Evolutionary conservation across 30 jellyfish, hydroid and myxozoan species (phyloP), one percentile per base, ranked within the genome.

Genomic region (Hydractinia symbiolongicarpus): DNA sequence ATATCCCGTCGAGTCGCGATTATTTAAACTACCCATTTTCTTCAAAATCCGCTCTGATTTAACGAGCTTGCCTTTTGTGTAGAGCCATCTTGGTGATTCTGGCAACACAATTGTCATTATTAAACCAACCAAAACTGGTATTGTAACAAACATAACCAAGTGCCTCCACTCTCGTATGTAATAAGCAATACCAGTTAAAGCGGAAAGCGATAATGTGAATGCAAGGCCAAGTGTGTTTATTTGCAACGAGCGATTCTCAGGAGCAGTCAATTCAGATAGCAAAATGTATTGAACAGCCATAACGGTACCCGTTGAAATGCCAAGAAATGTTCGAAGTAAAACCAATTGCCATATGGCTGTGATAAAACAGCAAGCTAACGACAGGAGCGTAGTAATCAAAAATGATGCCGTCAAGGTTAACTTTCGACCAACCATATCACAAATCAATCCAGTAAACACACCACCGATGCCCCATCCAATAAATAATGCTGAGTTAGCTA

Each of bases 401-500:
- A n/a, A 71, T 9, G n/a, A 7, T 19, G 60, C 9, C 15, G 50
- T 71, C 60, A 71, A 19, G 67, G 40, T 14, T 14, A 50, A 15
- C 67, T 71, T 71, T 19, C 80, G 40, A 20, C 80, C 80, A 50
- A 20, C 30, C 67, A 14, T 50, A 71, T 71, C 80, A 7, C 60
- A 30, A 8, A 71, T 19, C 17, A 50, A 50, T 15, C 80, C 80
- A 5, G 80, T 20, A 30, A 71, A 71, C 0, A 71, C 13, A 11
- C 60, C 80, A 5, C 80, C 80, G n/a, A 71, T 71, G 60, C 55
- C 61, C 80, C 80, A 30, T 20, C 80, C 80, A 15, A 71, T 71
- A 50, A 71, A 71, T 8, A 71, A 71, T 50, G 61, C 8, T 19
- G 80, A 54, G n/a, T 30, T 71, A 20, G 53, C 55, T 58, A 71